Conservation (phyloP, 2,113 vertebrate genomes). For the Hyla sarda region DNA sequence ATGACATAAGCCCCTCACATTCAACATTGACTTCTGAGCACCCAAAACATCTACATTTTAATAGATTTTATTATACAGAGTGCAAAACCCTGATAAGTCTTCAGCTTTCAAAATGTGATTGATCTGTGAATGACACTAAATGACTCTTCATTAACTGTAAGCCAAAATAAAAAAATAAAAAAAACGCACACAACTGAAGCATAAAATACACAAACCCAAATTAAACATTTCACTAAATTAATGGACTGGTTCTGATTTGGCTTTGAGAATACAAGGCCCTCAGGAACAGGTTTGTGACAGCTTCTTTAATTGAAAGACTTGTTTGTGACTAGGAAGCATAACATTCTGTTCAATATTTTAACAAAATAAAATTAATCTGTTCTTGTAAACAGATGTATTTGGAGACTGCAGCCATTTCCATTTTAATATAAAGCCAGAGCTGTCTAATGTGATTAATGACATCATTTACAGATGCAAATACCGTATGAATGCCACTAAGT, state of each 20-base stretch:
- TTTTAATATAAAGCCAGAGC: conserved; percentile 39
- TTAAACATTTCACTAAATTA: conserved; percentile 44
- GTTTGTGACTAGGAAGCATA: conserved; percentile 51
- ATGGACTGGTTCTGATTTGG: conserved; percentile 36
- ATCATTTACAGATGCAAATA: conserved; percentile 47
- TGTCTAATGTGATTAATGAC: conserved; percentile 51
- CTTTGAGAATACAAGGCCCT: conserved; percentile 23
- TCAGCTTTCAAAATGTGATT: conserved; percentile 1
- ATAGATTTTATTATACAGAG: too few species aligned
- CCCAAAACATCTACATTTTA: too few species aligned
- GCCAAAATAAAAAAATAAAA: too few species aligned
- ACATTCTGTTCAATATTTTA: conserved; percentile 31
- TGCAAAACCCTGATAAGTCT: neutral
- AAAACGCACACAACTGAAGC: conserved; percentile 29
- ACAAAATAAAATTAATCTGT: conserved; percentile 41
- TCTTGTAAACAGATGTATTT: conserved; percentile 45
- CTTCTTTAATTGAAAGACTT: conserved; percentile 48
- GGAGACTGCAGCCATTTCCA: conserved; percentile 5
- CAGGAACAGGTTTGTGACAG: conserved; percentile 37
- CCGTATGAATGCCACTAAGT: conserved; percentile 36
- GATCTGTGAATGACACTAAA: conserved; percentile 29
- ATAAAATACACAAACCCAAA: conserved; percentile 46
- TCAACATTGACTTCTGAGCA: too few species aligned
- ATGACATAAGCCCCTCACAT: too few species aligned
- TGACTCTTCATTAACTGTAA: conserved; percentile 24